Base-by-base conservation (phyloP, 2,797 vertebrate genomes). In the Spinibarbus caldwelli region DNA sequence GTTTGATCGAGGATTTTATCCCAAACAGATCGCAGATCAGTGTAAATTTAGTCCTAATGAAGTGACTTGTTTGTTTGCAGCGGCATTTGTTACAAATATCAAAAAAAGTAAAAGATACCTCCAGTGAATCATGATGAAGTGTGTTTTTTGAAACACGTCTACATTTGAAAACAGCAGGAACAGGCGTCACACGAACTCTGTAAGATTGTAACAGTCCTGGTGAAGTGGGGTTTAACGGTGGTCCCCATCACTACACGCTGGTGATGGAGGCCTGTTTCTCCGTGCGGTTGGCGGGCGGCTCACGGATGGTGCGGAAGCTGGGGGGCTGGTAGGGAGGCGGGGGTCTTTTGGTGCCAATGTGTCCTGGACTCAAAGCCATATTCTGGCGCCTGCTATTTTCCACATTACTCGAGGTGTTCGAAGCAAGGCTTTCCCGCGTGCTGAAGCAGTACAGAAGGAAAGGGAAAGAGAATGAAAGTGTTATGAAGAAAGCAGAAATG, bases 221-320 rank as follows among this genome's bases (percentile, higher is more conserved):
- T 59, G 66, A 45, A 62, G 79, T 29, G 29, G 29, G 38, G 21
- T 5, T 68, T 66, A 41, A 43, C 52, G 43, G 80, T 26, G 45
- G 19, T 41, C 49, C 64, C 73, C 54, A 64, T 64, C 81, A 70
- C 91, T 87, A 89, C 88, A 90, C 94, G 90, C 93, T 90, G 86
- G 89, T 97, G 92, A 97, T 96, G 90, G 96, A 97, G 92, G 96
- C 96, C 94, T 97, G 96, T 93, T 96, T 97, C 93, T 97, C 96
- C 67, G 96, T 94, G 88, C 96, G 96, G 2, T 90, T 91, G 21
- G 94, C 41, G 0, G 96, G 91, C 0, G 96, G 93, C 83, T 97
- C 96, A 14, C 95, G 89, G 83, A 94, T 87, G 54, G 96, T 93
- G 86, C 96, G 95, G 93, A 96, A 97, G 93, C 34, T 95, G 67